Evolutionary conservation across 1,140 invertebrate genomes (phyloP).

Genomic region (Epicauta chinensis): DNA sequence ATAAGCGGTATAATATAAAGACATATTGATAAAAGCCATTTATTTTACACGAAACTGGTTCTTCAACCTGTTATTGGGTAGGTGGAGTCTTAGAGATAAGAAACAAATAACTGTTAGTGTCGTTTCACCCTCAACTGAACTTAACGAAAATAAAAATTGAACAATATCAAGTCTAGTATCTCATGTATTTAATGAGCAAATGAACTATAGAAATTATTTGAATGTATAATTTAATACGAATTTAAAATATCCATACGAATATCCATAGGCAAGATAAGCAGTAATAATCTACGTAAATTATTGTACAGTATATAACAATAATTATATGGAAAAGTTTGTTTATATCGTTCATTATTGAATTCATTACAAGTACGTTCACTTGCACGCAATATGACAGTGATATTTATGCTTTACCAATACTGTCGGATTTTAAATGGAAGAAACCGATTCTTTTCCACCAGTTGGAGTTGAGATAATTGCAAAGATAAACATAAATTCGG

Average conservation of each 20-base stretch:
- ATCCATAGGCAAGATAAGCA: no score
- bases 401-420: no score
- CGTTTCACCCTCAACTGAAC: not conserved
- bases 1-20: no score
- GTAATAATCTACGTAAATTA: slow-evolving; percentile 9
- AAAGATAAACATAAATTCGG: no score
- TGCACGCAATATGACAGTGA: no score
- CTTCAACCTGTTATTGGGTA: slow-evolving; percentile 3
- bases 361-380: no score
- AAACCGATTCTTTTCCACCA: no score
- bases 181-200: slow-evolving; percentile 21
- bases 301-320: slow-evolving; percentile 19
- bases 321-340: slow-evolving; percentile 24
- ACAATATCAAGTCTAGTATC: slow-evolving; percentile 16
- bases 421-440: no score
- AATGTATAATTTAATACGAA: no score
- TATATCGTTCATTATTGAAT: slow-evolving; percentile 22
- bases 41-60: slow-evolving; percentile 2
- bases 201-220: slow-evolving; percentile 22
- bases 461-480: no score
- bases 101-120: slow-evolving; percentile 16
- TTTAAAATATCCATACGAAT: no score
- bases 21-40: no score
- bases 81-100: slow-evolving; percentile 14
- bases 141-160: slow-evolving; percentile 3